Conservation (phyloP, 2,797 vertebrate species). For the Anableps anableps region DNA sequence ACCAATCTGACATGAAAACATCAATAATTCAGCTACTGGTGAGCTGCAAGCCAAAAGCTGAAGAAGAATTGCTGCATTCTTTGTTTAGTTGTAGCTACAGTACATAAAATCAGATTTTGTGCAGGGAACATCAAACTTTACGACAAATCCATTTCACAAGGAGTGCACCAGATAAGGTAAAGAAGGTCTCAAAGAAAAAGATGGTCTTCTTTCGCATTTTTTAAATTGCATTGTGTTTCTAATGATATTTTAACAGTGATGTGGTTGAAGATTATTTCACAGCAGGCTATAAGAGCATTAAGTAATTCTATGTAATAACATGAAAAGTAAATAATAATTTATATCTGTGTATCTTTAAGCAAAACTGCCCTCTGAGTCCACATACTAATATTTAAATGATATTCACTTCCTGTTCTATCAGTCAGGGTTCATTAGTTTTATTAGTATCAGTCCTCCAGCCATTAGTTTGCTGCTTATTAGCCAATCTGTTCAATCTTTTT, state of each 20-base stretch:
- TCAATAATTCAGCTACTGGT: conserved; percentile 56
- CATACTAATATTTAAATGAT: conserved; percentile 22
- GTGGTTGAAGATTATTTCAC: neutral
- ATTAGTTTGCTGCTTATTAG: conserved; percentile 19
- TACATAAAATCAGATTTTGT: conserved; percentile 54
- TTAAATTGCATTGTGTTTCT: neutral
- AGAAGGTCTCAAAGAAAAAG: conserved; percentile 23
- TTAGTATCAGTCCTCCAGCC: conserved; percentile 4
- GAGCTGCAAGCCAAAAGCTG: conserved; percentile 35
- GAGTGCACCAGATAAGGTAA: conserved; percentile 4
- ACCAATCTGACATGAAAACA: conserved; percentile 39
- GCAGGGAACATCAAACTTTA: conserved; percentile 36
- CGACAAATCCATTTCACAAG: conserved; percentile 24
- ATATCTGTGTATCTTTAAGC: conserved; percentile 3
- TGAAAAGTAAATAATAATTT: neutral
- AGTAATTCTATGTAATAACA: neutral
- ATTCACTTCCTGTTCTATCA: conserved; percentile 15
- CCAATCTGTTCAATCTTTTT: conserved; percentile 15
- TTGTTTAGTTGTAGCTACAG: conserved; percentile 52
- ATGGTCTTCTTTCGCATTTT: conserved; percentile 1
- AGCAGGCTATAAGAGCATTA: conserved; percentile 4
- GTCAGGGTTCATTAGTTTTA: conserved; percentile 12
- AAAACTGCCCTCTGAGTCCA: conserved; percentile 18
- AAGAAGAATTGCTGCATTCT: conserved; percentile 39
- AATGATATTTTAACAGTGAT: conserved; percentile 14